Evolutionary conservation across 2,888 invertebrate species (phyloP).

Genomic region (Sceliomorpha sp.): DNA sequence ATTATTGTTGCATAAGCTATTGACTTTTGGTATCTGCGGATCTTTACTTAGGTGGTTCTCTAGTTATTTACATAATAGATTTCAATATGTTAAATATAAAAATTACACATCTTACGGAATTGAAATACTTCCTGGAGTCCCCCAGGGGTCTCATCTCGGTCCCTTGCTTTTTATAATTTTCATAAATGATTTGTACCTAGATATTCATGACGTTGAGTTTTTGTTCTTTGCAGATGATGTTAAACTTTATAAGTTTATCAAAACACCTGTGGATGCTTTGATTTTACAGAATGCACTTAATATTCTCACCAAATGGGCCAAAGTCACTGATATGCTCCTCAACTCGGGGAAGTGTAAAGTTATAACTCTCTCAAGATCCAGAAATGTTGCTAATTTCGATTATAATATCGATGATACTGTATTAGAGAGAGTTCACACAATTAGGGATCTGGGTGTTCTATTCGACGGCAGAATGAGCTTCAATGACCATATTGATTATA

Average conservation of each 20-base stretch:
- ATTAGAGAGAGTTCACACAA: not conserved
- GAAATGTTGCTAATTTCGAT: not conserved
- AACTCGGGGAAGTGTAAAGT: not conserved
- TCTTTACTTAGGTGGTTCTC: too few relatives aligned
- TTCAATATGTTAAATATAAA: too few relatives aligned
- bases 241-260: not conserved
- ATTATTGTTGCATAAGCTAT: too few relatives aligned
- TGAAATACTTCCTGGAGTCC: too few relatives aligned
- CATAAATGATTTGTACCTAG: too few relatives aligned
- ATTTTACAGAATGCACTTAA: not conserved
- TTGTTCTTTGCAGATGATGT: not conserved
- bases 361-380: not conserved
- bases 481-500: not conserved
- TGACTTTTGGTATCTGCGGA: too few relatives aligned
- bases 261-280: not conserved
- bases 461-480: not conserved
- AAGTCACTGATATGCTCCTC: not conserved
- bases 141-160: too few relatives aligned
- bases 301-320: not conserved
- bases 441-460: not conserved
- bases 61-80: too few relatives aligned
- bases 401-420: not conserved
- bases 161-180: too few relatives aligned
- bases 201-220: too few relatives aligned
- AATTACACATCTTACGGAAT: too few relatives aligned